Evolutionary conservation across 2,888 invertebrate genomes (phyloP), one percentile per base, ranked within the genome.

Genomic region (Perizoma flavofasciatum): DNA sequence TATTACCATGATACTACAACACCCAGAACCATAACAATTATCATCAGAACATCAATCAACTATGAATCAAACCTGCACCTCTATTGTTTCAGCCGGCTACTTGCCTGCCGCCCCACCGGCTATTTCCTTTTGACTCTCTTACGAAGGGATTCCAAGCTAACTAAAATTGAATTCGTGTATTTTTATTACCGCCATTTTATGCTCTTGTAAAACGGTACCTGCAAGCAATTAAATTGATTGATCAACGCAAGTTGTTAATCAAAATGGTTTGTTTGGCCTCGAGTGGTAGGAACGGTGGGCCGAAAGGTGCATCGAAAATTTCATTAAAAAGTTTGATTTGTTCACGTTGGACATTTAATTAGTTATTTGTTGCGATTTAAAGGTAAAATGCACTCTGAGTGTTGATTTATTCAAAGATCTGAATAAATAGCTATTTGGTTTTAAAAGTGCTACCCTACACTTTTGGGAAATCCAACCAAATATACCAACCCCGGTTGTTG

Each of bases 211-310:
- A 52, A 43, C 56, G 40, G 37, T 52, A 58, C 51, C 52, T 44
- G 43, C 52, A 46, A 52, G 52, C 85, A 85, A 83, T 86, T 81
- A 80, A 79, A 77, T 74, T 81, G 79, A 86, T 84, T 82, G 82
- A 80, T 82, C 77, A 70, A 75, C 70, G 69, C 76, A 75, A 78
- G 72, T 77, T 75, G 77, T 79, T 79, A 79, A 81, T 81, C 76
- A 81, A 79, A 82, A 79, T 78, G 50, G 72, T 78, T 78, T 79
- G 73, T 78, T 75, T 73, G 66, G 57, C 53, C 37, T 46, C 45
- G 49, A 55, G 55, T 53, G 39, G 66, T 67, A 61, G 58, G 37
- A 6, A 37, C 64, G 68, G 67, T 59, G 70, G 72, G 72, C 63
- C 69, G 65, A 74, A 80, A 79, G 79, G 75, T 80, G 77, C 79